Evolutionary conservation across 1,140 invertebrate species (phyloP), one percentile per base, ranked within the genome.

Genomic region (Trachymyrmex cornetzi): DNA sequence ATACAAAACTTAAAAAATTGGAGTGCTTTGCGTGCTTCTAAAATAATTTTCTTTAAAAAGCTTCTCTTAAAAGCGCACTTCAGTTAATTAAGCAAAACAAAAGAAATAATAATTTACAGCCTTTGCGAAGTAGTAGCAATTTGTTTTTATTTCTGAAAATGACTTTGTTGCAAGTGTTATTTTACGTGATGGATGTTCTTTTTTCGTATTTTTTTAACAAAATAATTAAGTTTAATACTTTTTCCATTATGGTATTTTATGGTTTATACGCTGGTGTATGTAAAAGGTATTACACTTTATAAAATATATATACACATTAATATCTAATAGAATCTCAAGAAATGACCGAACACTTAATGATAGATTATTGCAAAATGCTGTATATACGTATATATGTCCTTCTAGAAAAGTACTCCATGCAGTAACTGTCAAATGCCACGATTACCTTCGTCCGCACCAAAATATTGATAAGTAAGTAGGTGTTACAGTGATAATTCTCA

Each of bases 81-180:
- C 6, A 81, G 16, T 71, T 81, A 81, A 81, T 81, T 81, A 50
- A 59, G 12, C 24, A 38, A 19, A 22, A 71, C 22, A 69, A 81
- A 81, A 71, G 22, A 81, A 81, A 71, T 71, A 44, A 71, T 71
- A 81, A 69, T 71, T 57, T 71, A 71, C 27, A 71, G 38, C 71
- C 50, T 53, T 71, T 71, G 55, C 12, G 6, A 55, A 27, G 11
- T 59, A 55, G 14, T 80, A 59, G 22, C 12, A 81, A 71, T 34
- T 24, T 3, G 14, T 81, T 81, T 59, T 71, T 12, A 38, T 27
- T 11, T 22, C 63, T 34, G 27, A 55, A 81, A 34, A 57, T 81
- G 19, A 81, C 16, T 81, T 44, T 14, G n/a, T 79, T 64, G 30
- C 27, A 69, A 24, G 9, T 38, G 11, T 81, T 22, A 27, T 57